Evolutionary conservation across 2,888 invertebrate genomes (phyloP).

Genomic region (Volucella inflata): DNA sequence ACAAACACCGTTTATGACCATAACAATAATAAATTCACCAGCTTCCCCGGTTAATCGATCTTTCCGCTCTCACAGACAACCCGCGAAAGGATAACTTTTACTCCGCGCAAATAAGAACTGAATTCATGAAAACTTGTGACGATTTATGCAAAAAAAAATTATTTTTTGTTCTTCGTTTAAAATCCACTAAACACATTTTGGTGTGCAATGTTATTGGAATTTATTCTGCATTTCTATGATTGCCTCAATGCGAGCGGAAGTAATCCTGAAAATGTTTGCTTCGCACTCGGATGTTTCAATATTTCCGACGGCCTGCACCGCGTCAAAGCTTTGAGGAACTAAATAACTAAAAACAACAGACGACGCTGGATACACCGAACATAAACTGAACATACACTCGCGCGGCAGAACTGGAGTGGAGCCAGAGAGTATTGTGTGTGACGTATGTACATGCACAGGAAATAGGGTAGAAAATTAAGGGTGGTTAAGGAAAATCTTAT

Average conservation of each 20-base stretch:
- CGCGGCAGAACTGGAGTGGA: conserved; percentile 31
- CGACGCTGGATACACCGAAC: conserved; percentile 15
- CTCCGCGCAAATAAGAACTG: conserved; percentile 1
- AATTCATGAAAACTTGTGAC: too few species aligned
- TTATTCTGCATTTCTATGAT: conserved; percentile 65
- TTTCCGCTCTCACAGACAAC: conserved; percentile 16
- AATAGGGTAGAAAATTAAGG: conserved; percentile 68
- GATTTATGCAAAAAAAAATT: conserved; percentile 24
- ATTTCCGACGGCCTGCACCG: conserved; percentile 40
- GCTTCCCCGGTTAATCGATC: conserved; percentile 36
- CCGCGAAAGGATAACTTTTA: conserved; percentile 17
- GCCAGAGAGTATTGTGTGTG: conserved; percentile 25
- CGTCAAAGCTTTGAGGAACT: conserved; percentile 66
- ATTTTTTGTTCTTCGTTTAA: conserved; percentile 14
- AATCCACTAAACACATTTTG: conserved; percentile 11
- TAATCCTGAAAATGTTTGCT: not conserved
- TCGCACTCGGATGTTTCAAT: conserved; percentile 16
- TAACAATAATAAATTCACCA: conserved; percentile 53
- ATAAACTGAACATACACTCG: too few species aligned
- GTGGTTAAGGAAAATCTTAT: conserved; percentile 41
- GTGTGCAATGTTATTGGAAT: conserved; percentile 64
- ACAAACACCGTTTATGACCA: conserved; percentile 42
- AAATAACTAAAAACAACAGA: conserved; percentile 12
- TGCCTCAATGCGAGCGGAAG: conserved; percentile 40
- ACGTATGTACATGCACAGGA: conserved; percentile 62